Base-by-base conservation (phyloP, 2,888 invertebrate species). In the Drosophila maculinotata region DNA sequence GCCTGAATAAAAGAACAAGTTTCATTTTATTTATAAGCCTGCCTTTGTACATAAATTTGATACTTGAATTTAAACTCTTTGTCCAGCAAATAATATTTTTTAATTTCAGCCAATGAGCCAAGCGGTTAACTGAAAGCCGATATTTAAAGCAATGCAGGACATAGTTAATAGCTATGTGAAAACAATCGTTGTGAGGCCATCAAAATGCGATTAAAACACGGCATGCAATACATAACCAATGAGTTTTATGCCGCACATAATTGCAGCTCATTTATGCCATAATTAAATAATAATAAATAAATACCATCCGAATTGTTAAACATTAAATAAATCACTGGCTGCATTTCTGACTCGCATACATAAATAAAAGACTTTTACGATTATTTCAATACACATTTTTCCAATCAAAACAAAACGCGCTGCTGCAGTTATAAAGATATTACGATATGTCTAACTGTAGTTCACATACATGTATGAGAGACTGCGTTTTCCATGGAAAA, bases 271-370 rank as follows among this genome's bases (percentile, higher is more conserved):
- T 76, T 69, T 67, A 53, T 17, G 66, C 30, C 54, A 69, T 69
- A 72, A 82, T 82, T 76, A 79, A 79, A 82, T 70, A 59, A 59
- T 75, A 65, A 72, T 72, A 65, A 77, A 67, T 62, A 62, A 69
- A 65, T 58, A 51, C 15, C 41, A 44, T 25, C 15, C 17, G 52
- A 54, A 52, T 59, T 20, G 49, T 33, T 58, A 30, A 35, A 45
- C 36, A 66, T 75, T 77, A 70, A 69, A 82, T 84, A 72, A 72
- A 81, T 77, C 69, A 59, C 47, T 66, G 26, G 9, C n/a, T 28
- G 33, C 30, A 17, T 58, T 31, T 49, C 48, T 73, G 64, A 68
- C 62, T 64, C 59, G 65, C 63, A 56, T 51, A 35, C 49, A 58
- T 45, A 48, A 56, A 44, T 57, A 20, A 28, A 38, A 36, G 28